Evolutionary conservation across 2,797 vertebrate species (phyloP).

Genomic region (Alfaro cultratus): DNA sequence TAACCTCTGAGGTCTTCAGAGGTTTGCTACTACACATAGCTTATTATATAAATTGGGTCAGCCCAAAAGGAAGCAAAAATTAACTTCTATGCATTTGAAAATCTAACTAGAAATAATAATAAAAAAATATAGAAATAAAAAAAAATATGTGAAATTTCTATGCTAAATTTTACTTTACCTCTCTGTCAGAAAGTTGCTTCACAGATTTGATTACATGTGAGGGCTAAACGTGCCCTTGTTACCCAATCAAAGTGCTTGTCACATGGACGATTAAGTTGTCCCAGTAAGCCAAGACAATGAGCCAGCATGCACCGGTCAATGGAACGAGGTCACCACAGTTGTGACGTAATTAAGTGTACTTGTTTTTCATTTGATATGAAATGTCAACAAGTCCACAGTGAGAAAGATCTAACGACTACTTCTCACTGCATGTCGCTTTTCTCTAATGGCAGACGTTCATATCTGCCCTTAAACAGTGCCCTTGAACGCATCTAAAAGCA

Average conservation of each 20-base stretch:
- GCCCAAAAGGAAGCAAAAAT: background rate
- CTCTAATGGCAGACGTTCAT: background rate
- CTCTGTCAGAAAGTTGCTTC: background rate
- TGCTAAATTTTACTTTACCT: background rate
- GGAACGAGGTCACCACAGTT: background rate
- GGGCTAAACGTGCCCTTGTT: background rate
- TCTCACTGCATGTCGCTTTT: background rate
- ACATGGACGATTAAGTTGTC: background rate
- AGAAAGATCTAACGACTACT: background rate
- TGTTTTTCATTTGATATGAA: background rate
- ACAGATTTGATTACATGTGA: background rate
- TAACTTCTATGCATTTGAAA: background rate
- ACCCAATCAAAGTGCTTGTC: background rate
- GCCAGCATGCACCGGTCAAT: conserved; percentile 3
- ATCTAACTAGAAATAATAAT: background rate
- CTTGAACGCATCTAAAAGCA: conserved; percentile 2
- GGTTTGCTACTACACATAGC: background rate
- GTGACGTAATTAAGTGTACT: conserved; percentile 1
- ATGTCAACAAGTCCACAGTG: background rate
- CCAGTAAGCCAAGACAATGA: background rate
- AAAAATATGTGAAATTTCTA: background rate
- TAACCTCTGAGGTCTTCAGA: background rate
- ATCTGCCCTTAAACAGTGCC: background rate
- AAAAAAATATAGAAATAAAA: background rate
- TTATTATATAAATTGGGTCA: background rate